Conservation (phyloP, 2,113 vertebrate species). For the Myotis brandtii region DNA sequence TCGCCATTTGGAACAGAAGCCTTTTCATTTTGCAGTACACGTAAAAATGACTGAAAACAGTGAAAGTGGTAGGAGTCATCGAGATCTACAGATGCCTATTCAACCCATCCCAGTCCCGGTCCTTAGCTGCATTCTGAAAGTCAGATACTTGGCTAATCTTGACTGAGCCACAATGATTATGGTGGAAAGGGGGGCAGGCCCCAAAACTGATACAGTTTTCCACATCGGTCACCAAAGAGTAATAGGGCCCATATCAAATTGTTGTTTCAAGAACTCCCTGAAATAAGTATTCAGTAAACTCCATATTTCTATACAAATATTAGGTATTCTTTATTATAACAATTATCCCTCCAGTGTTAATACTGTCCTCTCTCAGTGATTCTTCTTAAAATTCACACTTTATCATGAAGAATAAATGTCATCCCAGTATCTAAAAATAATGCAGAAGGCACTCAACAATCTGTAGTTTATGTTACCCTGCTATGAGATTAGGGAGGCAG, state of each 20-base stretch:
- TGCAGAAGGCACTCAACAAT: neutral
- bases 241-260: neutral
- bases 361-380: neutral
- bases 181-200: neutral
- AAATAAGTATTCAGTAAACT: neutral
- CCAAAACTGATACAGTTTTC: neutral
- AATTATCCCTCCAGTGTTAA: neutral
- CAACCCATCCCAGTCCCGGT: neutral
- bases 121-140: neutral
- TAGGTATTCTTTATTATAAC: neutral
- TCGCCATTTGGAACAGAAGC: neutral
- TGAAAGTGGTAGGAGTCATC: neutral
- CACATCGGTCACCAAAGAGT: neutral
- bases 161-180: neutral
- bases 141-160: neutral
- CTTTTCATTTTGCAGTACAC: neutral
- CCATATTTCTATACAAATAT: neutral
- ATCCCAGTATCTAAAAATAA: neutral
- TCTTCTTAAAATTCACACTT: slow-evolving; percentile 30
- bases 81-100: neutral
- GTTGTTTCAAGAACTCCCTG: neutral
- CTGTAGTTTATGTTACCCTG: neutral
- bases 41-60: neutral
- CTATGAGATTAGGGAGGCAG: neutral
- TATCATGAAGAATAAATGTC: neutral